Conservation (phyloP, 1,140 invertebrate genomes). For the Archivesica marissinica region DNA sequence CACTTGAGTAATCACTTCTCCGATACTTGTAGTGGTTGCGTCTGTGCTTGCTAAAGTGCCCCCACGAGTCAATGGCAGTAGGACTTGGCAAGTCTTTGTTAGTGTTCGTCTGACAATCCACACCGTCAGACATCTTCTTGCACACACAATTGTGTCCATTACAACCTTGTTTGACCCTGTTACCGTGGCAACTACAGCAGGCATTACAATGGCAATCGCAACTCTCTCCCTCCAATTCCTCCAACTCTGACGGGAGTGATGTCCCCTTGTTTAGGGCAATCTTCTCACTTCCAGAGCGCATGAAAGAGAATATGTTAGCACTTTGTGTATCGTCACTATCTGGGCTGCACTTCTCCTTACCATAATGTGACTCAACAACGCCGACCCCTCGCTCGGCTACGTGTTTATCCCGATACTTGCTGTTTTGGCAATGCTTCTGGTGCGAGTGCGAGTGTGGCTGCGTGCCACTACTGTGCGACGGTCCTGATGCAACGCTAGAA, state of each 20-base stretch:
- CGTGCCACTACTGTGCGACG: not conserved
- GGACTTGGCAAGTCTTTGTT: conserved; percentile 48
- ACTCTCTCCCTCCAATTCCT: conserved; percentile 39
- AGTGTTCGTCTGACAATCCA: conserved; percentile 1
- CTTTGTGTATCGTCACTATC: conserved; percentile 22
- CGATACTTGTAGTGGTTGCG: conserved; percentile 77
- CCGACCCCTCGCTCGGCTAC: not conserved
- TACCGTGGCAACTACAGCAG: conserved; percentile 60
- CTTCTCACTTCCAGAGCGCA: conserved; percentile 13
- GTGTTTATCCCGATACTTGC: not conserved
- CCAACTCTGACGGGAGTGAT: conserved; percentile 47
- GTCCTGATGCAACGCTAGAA: conserved; percentile 24
- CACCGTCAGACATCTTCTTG: conserved; percentile 54
- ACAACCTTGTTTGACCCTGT: conserved; percentile 52
- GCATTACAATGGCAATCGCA: conserved; percentile 57
- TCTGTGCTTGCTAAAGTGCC: conserved; percentile 76
- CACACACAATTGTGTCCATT: conserved; percentile 15
- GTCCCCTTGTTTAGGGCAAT: conserved; percentile 55
- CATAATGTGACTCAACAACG: not conserved
- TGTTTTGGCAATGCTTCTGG: conserved; percentile 12
- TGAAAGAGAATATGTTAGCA: conserved; percentile 54
- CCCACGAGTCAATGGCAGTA: conserved; percentile 75
- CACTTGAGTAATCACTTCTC: conserved; percentile 79
- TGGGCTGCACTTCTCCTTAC: conserved; percentile 42
- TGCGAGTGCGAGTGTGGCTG: not conserved